phyloP scores from a whole-genome alignment of 1,140 invertebrate genomes.

The Drosophila pruinosa region DNA sequence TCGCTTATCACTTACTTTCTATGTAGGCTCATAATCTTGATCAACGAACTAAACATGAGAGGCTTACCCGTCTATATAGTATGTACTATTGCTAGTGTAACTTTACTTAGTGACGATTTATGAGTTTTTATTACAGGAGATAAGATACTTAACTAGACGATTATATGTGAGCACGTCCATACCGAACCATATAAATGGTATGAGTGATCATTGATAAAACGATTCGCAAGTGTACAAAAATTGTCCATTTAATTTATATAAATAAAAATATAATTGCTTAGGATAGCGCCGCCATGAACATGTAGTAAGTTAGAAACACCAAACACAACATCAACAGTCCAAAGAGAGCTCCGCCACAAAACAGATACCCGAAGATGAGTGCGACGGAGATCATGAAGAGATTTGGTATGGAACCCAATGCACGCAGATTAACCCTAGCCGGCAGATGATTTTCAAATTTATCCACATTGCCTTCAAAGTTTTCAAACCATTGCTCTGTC shows the following conservation, averaged over 20 bases:
- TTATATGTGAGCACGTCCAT: background rate
- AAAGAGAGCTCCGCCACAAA: conserved; percentile 44
- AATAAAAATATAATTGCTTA: conserved; percentile 25
- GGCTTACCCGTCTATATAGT: background rate
- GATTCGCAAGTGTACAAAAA: background rate
- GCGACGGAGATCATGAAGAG: conserved; percentile 64
- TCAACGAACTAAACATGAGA: background rate
- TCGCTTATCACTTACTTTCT: background rate
- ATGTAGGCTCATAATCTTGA: background rate
- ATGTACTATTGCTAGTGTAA: background rate
- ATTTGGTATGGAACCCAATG: conserved; percentile 86
- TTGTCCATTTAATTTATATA: conserved; percentile 1
- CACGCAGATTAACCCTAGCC: conserved; percentile 88
- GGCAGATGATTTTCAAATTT: conserved; percentile 84
- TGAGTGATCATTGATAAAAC: background rate
- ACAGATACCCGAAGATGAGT: conserved; percentile 48
- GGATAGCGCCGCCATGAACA: conserved; percentile 58
- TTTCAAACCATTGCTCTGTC: conserved; percentile 85
- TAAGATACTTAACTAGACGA: background rate
- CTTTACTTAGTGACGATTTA: conserved; percentile 1
- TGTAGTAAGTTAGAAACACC: conserved; percentile 43
- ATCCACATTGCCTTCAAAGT: conserved; percentile 83
- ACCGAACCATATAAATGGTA: background rate
- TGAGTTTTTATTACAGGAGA: background rate
- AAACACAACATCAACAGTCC: conserved; percentile 52